Percentiles rank a stretch among this genome's conserved stretches.
These are phyloP conservation scores for Brenthis hecate DNA, from an alignment of 2,888 invertebrate genomes.

Conservation along the genomic window DNA sequence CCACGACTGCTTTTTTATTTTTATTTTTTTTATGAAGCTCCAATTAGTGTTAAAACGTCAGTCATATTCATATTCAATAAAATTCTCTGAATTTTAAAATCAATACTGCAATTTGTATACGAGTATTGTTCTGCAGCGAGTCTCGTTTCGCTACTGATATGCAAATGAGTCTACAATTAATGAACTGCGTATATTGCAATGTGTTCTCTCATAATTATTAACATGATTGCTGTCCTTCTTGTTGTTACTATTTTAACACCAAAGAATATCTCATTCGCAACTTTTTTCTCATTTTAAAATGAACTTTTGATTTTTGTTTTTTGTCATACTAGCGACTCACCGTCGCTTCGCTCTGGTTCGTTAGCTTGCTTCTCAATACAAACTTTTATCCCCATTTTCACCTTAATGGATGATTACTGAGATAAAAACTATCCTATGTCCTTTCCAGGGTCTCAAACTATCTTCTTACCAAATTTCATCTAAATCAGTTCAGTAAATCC, in stretches of 20 bases:
- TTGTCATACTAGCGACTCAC: too few relatives aligned
- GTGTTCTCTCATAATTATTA: constrained; percentile 18
- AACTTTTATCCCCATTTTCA: too few relatives aligned
- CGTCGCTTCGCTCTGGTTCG: too few relatives aligned
- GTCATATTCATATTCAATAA: constrained; percentile 44
- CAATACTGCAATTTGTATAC: constrained; percentile 47
- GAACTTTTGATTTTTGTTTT: neutral
- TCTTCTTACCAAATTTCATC: too few relatives aligned
- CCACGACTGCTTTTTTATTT: neutral
- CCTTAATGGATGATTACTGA: too few relatives aligned
- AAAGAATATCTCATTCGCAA: neutral
- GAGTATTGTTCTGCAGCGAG: constrained; percentile 36
- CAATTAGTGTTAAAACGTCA: constrained; percentile 48
- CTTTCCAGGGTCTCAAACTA: too few relatives aligned
- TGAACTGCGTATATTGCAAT: constrained; percentile 21
- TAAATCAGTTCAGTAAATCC: too few relatives aligned
- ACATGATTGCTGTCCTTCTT: constrained; percentile 14
- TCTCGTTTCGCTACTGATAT: constrained; percentile 35
- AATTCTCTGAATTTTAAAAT: constrained; percentile 44
- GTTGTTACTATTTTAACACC: constrained; percentile 3
- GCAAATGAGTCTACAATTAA: constrained; percentile 24
- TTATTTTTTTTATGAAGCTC: constrained; percentile 45
- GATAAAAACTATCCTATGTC: too few relatives aligned
- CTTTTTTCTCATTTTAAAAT: neutral
- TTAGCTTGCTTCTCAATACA: too few relatives aligned